Percentiles rank a stretch among this genome's conserved stretches.
Evolutionary conservation across 2,113 vertebrate genomes (phyloP).

Genomic region (Bos indicus): DNA sequence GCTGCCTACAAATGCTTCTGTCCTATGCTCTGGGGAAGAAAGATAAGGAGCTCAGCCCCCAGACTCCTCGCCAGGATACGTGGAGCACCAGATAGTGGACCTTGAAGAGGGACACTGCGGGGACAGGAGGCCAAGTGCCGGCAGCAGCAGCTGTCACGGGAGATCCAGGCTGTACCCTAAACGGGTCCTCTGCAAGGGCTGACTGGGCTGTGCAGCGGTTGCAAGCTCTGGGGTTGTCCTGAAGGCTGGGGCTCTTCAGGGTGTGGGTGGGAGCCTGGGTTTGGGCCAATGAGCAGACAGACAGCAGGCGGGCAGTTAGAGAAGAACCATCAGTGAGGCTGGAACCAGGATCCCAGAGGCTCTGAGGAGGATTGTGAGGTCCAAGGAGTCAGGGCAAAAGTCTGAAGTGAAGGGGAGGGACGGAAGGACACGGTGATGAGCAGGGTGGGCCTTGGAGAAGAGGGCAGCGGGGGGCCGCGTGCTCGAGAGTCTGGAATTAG

Average conservation of each 20-base stretch:
- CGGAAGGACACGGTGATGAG: not conserved
- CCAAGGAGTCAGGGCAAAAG: not conserved
- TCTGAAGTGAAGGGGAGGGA: not conserved
- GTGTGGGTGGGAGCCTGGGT: not conserved
- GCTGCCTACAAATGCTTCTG: not conserved
- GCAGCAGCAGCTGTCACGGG: not conserved
- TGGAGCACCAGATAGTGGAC: not conserved
- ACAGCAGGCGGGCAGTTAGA: not conserved
- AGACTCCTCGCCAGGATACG: rapidly evolving
- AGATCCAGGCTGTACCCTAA: not conserved
- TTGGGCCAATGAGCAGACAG: not conserved
- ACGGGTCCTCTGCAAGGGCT: not conserved
- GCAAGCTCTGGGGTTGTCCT: not conserved
- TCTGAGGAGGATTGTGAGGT: rapidly evolving
- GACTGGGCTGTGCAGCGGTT: not conserved
- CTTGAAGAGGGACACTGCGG: not conserved
- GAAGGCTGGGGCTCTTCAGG: not conserved
- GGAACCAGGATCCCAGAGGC: not conserved
- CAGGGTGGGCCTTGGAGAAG: not conserved
- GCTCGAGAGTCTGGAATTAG: not conserved
- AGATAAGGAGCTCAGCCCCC: not conserved
- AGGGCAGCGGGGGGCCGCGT: rapidly evolving
- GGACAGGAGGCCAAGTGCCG: not conserved
- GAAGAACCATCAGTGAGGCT: not conserved
- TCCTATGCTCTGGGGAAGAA: not conserved